A percentile compares a stretch with the other conserved stretches of the same genome.
Conservation (phyloP, 2,888 invertebrate species). For the Drosophila ustulata region DNA sequence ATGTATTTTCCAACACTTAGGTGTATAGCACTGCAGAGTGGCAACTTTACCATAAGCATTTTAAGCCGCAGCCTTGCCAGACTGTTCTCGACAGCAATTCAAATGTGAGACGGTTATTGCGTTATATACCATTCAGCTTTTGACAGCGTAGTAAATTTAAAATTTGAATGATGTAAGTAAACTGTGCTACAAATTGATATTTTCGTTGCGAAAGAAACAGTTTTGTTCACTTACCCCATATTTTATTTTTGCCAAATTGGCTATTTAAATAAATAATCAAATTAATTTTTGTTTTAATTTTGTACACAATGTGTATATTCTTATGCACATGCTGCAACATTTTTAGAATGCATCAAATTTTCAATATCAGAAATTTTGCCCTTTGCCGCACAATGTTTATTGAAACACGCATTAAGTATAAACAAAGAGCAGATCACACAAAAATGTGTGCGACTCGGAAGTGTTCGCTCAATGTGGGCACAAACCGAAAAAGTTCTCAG, state of each 20-base stretch:
- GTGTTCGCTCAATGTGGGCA: constrained; percentile 63
- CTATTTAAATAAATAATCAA: no score
- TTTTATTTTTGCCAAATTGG: no score
- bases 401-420: constrained; percentile 70
- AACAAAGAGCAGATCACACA: constrained; percentile 59
- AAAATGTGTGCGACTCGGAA: constrained; percentile 56
- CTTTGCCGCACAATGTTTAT: constrained; percentile 70
- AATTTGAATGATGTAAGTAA: no score
- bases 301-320: background rate
- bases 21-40: background rate
- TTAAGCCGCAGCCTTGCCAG: background rate
- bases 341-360: constrained; percentile 30
- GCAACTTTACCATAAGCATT: background rate
- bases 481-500: constrained; percentile 73
- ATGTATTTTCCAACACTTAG: background rate
- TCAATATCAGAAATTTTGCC: constrained; percentile 66
- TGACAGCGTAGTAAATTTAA: background rate
- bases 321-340: constrained; percentile 7
- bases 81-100: background rate
- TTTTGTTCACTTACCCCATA: no score
- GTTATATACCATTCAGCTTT: background rate
- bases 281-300: background rate
- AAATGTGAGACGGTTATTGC: background rate
- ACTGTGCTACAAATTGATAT: no score
- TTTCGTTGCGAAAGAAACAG: no score